Percentiles rank a stretch among this genome's conserved stretches.
Conservation (phyloP, 2,888 invertebrate genomes). For the Geophilus truncorum region DNA sequence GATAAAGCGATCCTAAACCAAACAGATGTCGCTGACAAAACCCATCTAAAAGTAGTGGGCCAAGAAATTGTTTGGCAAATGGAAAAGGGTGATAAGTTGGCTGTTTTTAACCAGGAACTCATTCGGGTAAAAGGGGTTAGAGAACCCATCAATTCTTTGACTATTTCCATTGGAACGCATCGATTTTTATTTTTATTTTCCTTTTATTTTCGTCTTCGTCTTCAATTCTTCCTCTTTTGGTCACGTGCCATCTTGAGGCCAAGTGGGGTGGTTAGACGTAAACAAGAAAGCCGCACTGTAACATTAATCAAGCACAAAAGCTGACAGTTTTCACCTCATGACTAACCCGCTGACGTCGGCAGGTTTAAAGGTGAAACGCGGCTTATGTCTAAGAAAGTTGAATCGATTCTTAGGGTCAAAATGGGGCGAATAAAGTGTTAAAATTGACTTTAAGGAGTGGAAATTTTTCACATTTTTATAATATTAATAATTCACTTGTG, state of each 20-base stretch:
- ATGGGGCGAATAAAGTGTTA: too few relatives aligned
- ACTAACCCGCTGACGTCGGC: not conserved
- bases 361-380: not conserved
- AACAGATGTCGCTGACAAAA: not conserved
- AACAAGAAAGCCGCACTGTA: not conserved
- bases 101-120: not conserved
- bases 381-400: too few relatives aligned
- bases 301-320: not conserved
- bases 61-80: not conserved
- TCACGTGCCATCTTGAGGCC: not conserved
- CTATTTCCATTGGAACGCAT: not conserved
- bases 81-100: not conserved
- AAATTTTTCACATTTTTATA: too few relatives aligned
- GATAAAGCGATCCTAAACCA: not conserved
- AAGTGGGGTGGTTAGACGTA: not conserved
- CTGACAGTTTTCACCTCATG: not conserved
- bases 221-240: not conserved
- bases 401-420: too few relatives aligned
- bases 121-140: conserved; percentile 2
- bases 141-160: not conserved
- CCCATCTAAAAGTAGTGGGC: not conserved
- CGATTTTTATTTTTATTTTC: not conserved
- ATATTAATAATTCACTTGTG: too few relatives aligned
- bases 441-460: too few relatives aligned
- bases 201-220: not conserved